phyloP scores from a whole-genome alignment of 2,888 invertebrate genomes.

The Drosophila histrio region DNA sequence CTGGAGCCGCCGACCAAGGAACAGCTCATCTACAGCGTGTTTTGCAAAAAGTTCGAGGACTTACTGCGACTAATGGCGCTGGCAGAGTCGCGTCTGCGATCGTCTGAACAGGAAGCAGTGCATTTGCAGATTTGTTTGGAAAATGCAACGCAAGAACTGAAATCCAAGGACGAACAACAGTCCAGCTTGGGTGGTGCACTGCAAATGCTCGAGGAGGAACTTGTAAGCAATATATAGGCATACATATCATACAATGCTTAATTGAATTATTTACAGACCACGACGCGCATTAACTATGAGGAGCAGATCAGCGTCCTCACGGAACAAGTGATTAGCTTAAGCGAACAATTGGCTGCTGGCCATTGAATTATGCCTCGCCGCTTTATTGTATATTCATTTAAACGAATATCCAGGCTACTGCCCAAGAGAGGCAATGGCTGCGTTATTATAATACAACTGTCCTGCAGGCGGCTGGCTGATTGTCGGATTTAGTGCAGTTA shows the following conservation, averaged over 20 bases:
- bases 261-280: conserved; percentile 70
- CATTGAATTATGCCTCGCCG: conserved; percentile 70
- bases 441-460: conserved; percentile 1
- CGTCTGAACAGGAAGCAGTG: conserved; percentile 84
- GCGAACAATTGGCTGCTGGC: conserved; percentile 90
- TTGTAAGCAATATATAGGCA: conserved; percentile 80
- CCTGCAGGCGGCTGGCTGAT: neutral
- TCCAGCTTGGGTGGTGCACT: conserved; percentile 84
- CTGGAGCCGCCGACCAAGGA: conserved; percentile 76
- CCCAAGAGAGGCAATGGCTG: conserved; percentile 3
- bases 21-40: conserved; percentile 82
- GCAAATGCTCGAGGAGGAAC: conserved; percentile 88
- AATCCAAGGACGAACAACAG: conserved; percentile 85
- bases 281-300: conserved; percentile 88
- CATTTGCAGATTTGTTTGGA: conserved; percentile 85
- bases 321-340: conserved; percentile 88
- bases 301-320: conserved; percentile 87
- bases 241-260: neutral
- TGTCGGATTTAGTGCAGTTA: conserved; percentile 1
- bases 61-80: conserved; percentile 81
- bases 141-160: conserved; percentile 85
- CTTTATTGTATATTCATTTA: conserved; percentile 54
- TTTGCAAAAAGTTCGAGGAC: conserved; percentile 83
- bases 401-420: conserved; percentile 21
- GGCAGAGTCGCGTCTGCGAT: conserved; percentile 81